Conservation (phyloP, 2,113 vertebrate species). For the Xerus inauris region DNA sequence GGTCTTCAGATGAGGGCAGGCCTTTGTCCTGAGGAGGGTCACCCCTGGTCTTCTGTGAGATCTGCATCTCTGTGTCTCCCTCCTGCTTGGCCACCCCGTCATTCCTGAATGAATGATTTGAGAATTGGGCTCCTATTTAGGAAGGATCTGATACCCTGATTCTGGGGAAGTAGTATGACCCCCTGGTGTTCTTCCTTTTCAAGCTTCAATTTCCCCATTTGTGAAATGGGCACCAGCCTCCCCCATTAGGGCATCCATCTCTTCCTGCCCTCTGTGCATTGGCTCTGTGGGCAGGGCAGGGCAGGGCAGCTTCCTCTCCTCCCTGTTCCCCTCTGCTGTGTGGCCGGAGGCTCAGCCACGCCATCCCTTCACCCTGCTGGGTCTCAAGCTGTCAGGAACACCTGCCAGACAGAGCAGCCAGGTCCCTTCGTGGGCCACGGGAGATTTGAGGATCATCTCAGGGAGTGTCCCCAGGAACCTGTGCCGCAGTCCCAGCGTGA, state of each 20-base stretch:
- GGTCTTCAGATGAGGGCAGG: background rate
- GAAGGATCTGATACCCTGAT: background rate
- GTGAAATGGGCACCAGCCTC: background rate
- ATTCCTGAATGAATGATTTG: background rate
- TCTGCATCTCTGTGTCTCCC: background rate
- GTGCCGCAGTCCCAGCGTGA: background rate
- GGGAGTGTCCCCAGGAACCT: background rate
- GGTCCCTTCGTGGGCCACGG: background rate
- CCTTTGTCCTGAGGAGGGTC: background rate
- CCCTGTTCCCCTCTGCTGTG: background rate
- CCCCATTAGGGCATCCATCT: background rate
- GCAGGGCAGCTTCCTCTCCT: conserved; percentile 1
- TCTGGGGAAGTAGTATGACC: background rate
- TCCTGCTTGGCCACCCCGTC: background rate
- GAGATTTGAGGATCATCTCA: background rate
- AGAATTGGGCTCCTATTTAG: background rate
- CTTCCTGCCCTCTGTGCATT: background rate
- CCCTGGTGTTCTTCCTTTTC: background rate
- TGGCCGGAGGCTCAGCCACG: conserved; percentile 62
- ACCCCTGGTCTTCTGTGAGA: too few species aligned
- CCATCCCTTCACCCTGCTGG: conserved; percentile 66
- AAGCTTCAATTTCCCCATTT: background rate
- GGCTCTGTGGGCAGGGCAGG: background rate
- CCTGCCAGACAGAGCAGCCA: conserved; percentile 67
- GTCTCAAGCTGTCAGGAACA: conserved; percentile 76